These are phyloP conservation scores for Doris montereyensis DNA, from an alignment of 2,888 invertebrate species.

Conservation along the genomic window DNA sequence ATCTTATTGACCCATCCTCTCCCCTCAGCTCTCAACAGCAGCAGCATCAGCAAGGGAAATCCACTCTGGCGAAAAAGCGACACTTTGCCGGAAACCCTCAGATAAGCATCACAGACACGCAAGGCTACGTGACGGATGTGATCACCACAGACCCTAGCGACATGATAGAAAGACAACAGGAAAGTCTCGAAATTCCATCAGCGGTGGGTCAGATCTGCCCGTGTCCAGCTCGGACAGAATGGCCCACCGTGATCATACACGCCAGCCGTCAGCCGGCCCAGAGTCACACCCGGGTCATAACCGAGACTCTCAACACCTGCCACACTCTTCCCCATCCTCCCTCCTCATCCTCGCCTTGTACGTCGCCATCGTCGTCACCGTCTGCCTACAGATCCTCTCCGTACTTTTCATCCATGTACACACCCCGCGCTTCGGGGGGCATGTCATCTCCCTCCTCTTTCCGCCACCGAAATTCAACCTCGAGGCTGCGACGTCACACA, in stretches of 20 bases:
- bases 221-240: slow-evolving; percentile 39
- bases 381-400: too few species aligned
- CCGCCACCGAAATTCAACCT: background rate
- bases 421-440: background rate
- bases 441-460: background rate
- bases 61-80: slow-evolving; percentile 39
- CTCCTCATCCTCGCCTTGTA: slow-evolving; percentile 6
- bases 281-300: background rate
- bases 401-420: background rate
- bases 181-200: background rate
- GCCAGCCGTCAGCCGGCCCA: background rate
- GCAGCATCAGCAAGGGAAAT: background rate
- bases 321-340: slow-evolving; percentile 7
- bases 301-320: background rate
- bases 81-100: slow-evolving; percentile 79
- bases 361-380: background rate
- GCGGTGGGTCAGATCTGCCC: slow-evolving; percentile 24
- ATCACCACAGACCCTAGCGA: slow-evolving; percentile 36
- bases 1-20: background rate
- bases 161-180: slow-evolving; percentile 28
- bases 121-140: slow-evolving; percentile 77
- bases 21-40: slow-evolving; percentile 15
- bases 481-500: background rate
- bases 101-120: slow-evolving; percentile 92
- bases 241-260: background rate